Evolutionary conservation across 2,113 vertebrate species (phyloP).

Genomic region (Nibea albiflora): DNA sequence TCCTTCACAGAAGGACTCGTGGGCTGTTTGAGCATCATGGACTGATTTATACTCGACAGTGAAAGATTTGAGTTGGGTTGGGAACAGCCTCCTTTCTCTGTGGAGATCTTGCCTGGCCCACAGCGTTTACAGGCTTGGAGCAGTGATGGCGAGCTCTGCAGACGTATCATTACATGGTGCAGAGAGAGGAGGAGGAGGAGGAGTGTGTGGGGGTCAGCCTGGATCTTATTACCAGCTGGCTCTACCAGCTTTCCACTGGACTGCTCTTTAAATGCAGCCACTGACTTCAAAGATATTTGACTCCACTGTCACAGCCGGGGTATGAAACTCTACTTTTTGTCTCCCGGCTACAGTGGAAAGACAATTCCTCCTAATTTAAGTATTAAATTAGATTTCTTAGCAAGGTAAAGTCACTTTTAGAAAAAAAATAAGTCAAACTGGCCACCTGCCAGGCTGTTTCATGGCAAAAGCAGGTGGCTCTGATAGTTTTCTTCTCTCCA

Average conservation of each 20-base stretch:
- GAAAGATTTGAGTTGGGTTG: constrained; percentile 21
- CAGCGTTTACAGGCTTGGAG: constrained; percentile 3
- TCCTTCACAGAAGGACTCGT: constrained; percentile 39
- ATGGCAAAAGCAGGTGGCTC: constrained; percentile 47
- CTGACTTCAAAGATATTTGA: constrained; percentile 63
- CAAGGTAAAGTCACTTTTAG: constrained; percentile 19
- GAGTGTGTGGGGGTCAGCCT: constrained; percentile 35
- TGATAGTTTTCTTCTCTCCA: background rate
- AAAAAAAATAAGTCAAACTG: constrained; percentile 5
- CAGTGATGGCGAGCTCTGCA: constrained; percentile 47
- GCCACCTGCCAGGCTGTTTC: constrained; percentile 27
- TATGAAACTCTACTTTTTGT: constrained; percentile 27
- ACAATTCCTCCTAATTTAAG: background rate
- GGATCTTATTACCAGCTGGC: constrained; percentile 74
- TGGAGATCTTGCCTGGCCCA: background rate
- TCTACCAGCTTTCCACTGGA: constrained; percentile 67
- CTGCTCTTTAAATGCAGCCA: constrained; percentile 53
- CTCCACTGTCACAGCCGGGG: constrained; percentile 27
- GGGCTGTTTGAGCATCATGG: constrained; percentile 37
- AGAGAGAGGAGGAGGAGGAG: constrained; percentile 5
- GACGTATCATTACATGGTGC: constrained; percentile 64
- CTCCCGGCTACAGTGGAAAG: constrained; percentile 1
- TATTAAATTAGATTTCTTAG: constrained; percentile 8
- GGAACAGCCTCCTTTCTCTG: constrained; percentile 17
- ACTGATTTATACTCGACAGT: constrained; percentile 37